A percentile compares a stretch with the other conserved stretches of the same genome.
These are phyloP conservation scores for Silurus glanis DNA, from an alignment of 2,113 vertebrate species.

Conservation along the genomic window DNA sequence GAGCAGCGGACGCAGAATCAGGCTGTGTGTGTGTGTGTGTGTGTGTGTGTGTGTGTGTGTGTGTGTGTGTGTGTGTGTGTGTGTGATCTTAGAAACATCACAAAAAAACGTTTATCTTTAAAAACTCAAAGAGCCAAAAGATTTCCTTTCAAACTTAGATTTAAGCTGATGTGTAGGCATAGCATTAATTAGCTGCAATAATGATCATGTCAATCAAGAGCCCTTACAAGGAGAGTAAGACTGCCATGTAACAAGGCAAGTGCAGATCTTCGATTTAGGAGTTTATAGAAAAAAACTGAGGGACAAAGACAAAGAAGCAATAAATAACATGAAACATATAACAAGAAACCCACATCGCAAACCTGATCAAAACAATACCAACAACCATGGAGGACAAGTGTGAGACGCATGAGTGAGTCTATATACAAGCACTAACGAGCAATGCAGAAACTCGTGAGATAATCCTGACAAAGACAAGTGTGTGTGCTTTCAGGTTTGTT, in stretches of 20 bases:
- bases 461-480: not conserved
- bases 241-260: no score
- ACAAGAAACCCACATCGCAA: no score
- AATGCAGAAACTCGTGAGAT: no score
- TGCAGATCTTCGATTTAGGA: no score
- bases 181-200: not conserved
- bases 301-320: no score
- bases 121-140: not conserved
- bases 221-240: not conserved
- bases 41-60: slow-evolving; percentile 2
- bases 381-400: no score
- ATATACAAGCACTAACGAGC: no score
- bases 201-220: not conserved
- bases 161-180: not conserved
- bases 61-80: not conserved
- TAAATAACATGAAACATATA: no score
- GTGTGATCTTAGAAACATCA: not conserved
- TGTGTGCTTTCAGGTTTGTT: not conserved
- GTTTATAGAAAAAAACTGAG: no score
- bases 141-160: not conserved
- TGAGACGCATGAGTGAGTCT: no score
- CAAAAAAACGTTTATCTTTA: not conserved
- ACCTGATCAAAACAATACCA: no score
- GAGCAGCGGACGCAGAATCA: slow-evolving; percentile 45
- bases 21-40: slow-evolving; percentile 14